A percentile compares a stretch with the other conserved stretches of the same genome.
Conservation (phyloP, 2,113 vertebrate genomes). For the Dicentrarchus labrax region DNA sequence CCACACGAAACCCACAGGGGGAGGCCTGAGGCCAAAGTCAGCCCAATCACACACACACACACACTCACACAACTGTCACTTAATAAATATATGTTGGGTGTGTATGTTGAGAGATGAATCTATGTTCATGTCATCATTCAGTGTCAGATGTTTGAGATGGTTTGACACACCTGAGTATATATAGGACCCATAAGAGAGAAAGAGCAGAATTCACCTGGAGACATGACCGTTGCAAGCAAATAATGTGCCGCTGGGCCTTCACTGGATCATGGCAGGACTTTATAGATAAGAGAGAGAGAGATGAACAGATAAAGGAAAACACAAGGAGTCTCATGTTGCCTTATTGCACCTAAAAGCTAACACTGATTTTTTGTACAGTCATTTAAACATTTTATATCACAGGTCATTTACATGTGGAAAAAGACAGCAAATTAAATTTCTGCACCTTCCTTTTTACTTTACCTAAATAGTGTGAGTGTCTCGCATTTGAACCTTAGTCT, state of each 20-base stretch:
- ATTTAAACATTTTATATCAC: neutral
- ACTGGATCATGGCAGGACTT: conserved; percentile 30
- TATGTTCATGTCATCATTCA: conserved; percentile 34
- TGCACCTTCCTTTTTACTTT: neutral
- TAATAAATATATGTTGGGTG: conserved; percentile 72
- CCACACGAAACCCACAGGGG: conserved; percentile 59
- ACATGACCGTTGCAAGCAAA: conserved; percentile 60
- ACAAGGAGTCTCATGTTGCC: neutral
- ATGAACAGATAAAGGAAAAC: neutral
- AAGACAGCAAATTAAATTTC: neutral
- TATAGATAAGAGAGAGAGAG: conserved; percentile 1
- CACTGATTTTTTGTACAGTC: neutral
- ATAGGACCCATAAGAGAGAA: conserved; percentile 30
- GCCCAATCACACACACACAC: conserved; percentile 48
- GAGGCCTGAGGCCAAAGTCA: conserved; percentile 71
- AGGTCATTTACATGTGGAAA: neutral
- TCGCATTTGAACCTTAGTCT: neutral
- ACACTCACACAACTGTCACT: conserved; percentile 61
- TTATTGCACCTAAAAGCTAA: neutral
- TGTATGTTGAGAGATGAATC: conserved; percentile 56
- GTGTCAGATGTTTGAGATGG: too few species aligned
- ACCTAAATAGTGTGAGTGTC: neutral
- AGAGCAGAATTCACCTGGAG: conserved; percentile 73
- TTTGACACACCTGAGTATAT: conserved; percentile 69
- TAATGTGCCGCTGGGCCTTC: conserved; percentile 48